These are phyloP conservation scores for Allophyes oxyacanthae DNA, from an alignment of 2,888 invertebrate species.

Conservation along the genomic window DNA sequence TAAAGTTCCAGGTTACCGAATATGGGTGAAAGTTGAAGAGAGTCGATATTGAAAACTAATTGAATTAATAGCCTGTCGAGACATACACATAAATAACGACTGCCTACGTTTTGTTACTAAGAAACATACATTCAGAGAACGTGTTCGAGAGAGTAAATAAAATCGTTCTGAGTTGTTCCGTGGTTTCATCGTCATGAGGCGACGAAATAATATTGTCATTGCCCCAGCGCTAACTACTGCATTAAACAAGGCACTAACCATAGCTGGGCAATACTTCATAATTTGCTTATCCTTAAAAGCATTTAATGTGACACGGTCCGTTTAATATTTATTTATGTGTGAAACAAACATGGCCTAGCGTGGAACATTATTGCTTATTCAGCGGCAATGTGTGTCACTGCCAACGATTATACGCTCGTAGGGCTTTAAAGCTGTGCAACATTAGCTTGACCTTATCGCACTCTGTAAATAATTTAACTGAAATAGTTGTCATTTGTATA, in stretches of 20 bases:
- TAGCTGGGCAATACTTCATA: constrained; percentile 4
- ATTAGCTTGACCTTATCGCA: constrained; percentile 55
- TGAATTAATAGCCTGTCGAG: constrained; percentile 70
- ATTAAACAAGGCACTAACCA: too few species aligned
- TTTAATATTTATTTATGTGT: constrained; percentile 75
- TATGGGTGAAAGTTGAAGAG: constrained; percentile 74
- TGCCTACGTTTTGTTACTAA: constrained; percentile 68
- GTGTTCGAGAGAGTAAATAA: constrained; percentile 45
- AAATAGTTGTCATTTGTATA: constrained; percentile 21
- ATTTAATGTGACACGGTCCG: constrained; percentile 62
- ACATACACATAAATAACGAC: constrained; percentile 69
- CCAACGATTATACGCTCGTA: constrained; percentile 77
- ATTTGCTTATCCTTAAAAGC: constrained; percentile 44
- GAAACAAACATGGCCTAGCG: constrained; percentile 71
- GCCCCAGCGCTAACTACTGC: too few species aligned
- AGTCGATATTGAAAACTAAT: constrained; percentile 72
- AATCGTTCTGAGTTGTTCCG: constrained; percentile 32
- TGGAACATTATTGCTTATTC: constrained; percentile 74
- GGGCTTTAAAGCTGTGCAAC: constrained; percentile 65
- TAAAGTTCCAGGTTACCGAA: constrained; percentile 62
- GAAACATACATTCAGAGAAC: constrained; percentile 53
- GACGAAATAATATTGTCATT: too few species aligned
- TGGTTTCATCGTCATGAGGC: not conserved
- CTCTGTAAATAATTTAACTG: constrained; percentile 37
- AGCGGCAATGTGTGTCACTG: constrained; percentile 81